Base-by-base conservation (phyloP, 2,113 vertebrate species). In the Nannospalax galili region DNA sequence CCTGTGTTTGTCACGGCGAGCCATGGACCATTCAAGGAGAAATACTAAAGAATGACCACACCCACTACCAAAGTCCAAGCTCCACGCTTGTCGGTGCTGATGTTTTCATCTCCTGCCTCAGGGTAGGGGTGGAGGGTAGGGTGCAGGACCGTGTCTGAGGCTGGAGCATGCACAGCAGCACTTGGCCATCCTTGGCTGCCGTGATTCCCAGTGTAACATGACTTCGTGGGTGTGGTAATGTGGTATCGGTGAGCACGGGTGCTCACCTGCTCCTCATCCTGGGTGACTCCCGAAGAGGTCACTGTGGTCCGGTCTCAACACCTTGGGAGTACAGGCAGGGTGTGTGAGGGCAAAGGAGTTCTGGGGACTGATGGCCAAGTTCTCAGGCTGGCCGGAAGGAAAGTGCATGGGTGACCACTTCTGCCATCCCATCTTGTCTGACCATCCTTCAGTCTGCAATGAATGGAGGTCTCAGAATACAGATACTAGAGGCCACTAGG, bases 391-490 rank as follows among this genome's bases (percentile, higher is more conserved):
- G 48, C 9, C 22, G 24, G 56, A 62, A 52, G 79, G 26, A 26
- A 14, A 64, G 80, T 24, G 60, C 26, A 81, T 3, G 5, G n/a
- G 40, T 16, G 28, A 48, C 67, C 15, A 1, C 67, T 4, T 40
- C 26, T 30, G 16, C 32, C 6, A 1, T 35, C 48, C 80, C 30
- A 2, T 22, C 37, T 4, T 0, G 12, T 42, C 37, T 5, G 1
- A 16, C 52, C 6, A 1, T 20, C 74, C 35, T 48, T 9, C 24
- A 42, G 56, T 9, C 73, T 40, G 17, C 67, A 30, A 35, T 3
- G 0, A 10, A 8, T 14, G 0, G 26, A 8, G 14, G 80, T 16
- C 65, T 19, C 24, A 0, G 20, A 62, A 7, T 52, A 3, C 14
- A 26, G 67, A 78, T 30, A 2, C 45, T 56, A 24, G 16, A 58